Evolutionary conservation across 1,140 invertebrate genomes (phyloP), one percentile per base, ranked within the genome.

Genomic region (Pseudomyrmex dendroicus): DNA sequence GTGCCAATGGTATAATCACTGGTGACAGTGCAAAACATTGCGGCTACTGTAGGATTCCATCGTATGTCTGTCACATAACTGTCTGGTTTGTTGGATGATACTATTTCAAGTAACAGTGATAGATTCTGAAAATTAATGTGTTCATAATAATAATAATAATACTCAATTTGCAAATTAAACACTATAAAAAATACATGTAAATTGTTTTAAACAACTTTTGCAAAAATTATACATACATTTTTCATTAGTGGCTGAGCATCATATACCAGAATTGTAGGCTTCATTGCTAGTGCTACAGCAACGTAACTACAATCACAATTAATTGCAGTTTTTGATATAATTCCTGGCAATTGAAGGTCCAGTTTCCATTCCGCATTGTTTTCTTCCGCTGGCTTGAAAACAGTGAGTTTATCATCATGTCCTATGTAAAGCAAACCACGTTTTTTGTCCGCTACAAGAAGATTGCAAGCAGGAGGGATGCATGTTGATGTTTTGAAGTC

Each of bases 1-100:
- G 91, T 91, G 25, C 93, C 92, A 25, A 94, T 83, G 0, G 91
- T 92, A 54, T 91, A 78, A 67, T 94, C 93, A 35, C 91, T 92
- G n/a, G 91, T 87, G 15, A 94, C 63, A 4, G 91, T 93, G 66
- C 93, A 92, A 9, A 94, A 73, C 89, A 92, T 92, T 25, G 90
- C 90, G 35, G 94, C 89, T n/a, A 92, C 35, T 0, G 91, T 89
- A 1, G 94, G 94, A 74, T 94, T 94, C 94, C 94, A 94, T 88
- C 90, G 84, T 50, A 94, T 59, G 68, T 94, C 93, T 0, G 74
- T 86, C 3, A 92, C 85, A 46, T 87, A 85, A 7, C 87, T 85
- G 8, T 90, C 70, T 10, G 82, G 62, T 10, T 44, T 76, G 0
- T 84, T 89, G 2, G 68, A 54, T 15, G 91, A 91, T 78, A 87